These are phyloP conservation scores for Drosophila bocqueti DNA, from an alignment of 1,140 invertebrate species.

Conservation along the genomic window DNA sequence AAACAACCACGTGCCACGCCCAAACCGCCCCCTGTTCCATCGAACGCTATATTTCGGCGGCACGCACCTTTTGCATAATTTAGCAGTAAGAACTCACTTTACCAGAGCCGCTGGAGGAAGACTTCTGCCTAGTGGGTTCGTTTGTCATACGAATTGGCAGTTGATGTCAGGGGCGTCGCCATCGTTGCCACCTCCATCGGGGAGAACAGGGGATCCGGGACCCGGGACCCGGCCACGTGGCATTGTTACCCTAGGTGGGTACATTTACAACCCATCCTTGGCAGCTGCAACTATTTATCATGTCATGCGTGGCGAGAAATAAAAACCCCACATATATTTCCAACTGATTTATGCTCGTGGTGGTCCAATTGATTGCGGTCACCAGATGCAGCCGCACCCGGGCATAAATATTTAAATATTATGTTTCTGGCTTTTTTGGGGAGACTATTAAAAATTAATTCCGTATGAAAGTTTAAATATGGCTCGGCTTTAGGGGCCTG, in stretches of 20 bases:
- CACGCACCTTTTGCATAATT: slow-evolving; percentile 58
- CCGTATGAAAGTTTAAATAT: slow-evolving; percentile 19
- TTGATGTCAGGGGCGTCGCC: slow-evolving; percentile 57
- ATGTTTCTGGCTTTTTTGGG: slow-evolving; percentile 20
- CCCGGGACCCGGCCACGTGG: slow-evolving; percentile 54
- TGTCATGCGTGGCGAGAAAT: slow-evolving; percentile 33
- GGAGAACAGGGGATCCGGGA: background rate
- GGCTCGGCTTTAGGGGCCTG: slow-evolving; percentile 2
- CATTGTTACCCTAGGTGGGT: slow-evolving; percentile 36
- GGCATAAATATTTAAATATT: slow-evolving; percentile 57
- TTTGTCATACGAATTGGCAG: slow-evolving; percentile 59
- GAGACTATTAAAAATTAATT: slow-evolving; percentile 43
- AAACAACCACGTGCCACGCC: slow-evolving; percentile 7
- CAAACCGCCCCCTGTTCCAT: background rate
- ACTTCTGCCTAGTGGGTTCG: slow-evolving; percentile 7
- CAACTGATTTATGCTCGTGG: slow-evolving; percentile 65
- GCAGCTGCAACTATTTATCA: slow-evolving; percentile 62
- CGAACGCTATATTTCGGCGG: slow-evolving; percentile 8
- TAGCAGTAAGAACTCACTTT: slow-evolving; percentile 53
- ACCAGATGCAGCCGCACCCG: slow-evolving; percentile 42
- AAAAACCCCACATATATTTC: slow-evolving; percentile 35
- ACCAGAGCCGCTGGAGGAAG: slow-evolving; percentile 36
- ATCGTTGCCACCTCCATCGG: slow-evolving; percentile 11
- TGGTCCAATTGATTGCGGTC: slow-evolving; percentile 57
- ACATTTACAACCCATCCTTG: slow-evolving; percentile 32